A percentile compares a stretch with the other conserved stretches of the same genome.
These are phyloP conservation scores for Drosophila melanogaster DNA, from an alignment of 1,140 invertebrate genomes.

Conservation along the genomic window DNA sequence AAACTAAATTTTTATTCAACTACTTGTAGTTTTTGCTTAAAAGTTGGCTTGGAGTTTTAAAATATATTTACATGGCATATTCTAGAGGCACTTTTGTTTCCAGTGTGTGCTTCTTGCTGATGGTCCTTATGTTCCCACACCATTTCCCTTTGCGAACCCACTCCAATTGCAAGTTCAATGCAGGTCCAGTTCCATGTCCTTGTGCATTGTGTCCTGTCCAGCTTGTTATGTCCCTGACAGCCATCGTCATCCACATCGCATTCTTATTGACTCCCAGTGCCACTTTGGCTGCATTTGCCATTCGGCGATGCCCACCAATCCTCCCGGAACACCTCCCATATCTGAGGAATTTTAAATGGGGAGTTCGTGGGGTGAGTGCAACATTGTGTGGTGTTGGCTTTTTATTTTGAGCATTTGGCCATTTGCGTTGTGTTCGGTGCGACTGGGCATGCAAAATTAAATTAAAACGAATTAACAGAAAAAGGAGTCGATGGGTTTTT, in stretches of 20 bases:
- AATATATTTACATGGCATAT: neutral
- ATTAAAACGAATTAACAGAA: conserved; percentile 78
- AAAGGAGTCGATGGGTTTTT: conserved; percentile 16
- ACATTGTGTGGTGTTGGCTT: conserved; percentile 68
- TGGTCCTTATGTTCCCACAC: conserved; percentile 35
- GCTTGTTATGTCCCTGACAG: conserved; percentile 75
- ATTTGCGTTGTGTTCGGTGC: conserved; percentile 62
- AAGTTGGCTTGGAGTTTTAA: too few relatives aligned
- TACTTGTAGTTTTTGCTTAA: too few relatives aligned
- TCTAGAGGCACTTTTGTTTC: neutral
- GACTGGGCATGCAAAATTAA: conserved; percentile 77
- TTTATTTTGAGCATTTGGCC: conserved; percentile 63
- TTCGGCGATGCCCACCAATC: conserved; percentile 1
- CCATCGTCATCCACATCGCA: conserved; percentile 67
- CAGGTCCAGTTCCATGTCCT: conserved; percentile 29
- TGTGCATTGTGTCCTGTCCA: conserved; percentile 55
- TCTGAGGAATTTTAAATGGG: conserved; percentile 4
- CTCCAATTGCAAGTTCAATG: neutral
- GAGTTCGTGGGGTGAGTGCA: conserved; percentile 11
- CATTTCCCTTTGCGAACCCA: neutral
- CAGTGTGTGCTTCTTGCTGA: conserved; percentile 52
- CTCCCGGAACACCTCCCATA: conserved; percentile 16
- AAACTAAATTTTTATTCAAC: too few relatives aligned
- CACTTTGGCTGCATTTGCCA: conserved; percentile 64
- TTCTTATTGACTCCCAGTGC: conserved; percentile 79